These are phyloP conservation scores for Dendrocincla tyrannina DNA, from an alignment of 2,797 vertebrate species.

Conservation along the genomic window DNA sequence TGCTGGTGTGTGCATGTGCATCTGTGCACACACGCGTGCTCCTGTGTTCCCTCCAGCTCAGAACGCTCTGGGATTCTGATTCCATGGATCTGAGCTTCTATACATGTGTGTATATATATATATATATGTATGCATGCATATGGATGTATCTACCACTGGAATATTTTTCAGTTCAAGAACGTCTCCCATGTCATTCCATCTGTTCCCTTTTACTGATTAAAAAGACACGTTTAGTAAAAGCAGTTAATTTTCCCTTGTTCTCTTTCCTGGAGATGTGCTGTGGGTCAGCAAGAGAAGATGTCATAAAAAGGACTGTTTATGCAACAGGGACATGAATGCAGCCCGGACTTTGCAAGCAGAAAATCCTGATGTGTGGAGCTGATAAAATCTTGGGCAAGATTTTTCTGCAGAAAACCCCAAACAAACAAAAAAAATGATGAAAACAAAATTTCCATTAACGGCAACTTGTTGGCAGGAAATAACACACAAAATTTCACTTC, in stretches of 20 bases:
- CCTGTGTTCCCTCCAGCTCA: neutral
- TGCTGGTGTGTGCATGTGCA: neutral
- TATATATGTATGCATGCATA: neutral
- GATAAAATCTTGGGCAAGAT: neutral
- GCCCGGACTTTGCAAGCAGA: neutral
- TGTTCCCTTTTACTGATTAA: slow-evolving; percentile 9
- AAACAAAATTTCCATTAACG: neutral
- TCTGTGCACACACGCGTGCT: neutral
- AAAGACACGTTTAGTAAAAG: neutral
- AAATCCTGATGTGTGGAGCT: neutral
- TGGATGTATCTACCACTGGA: neutral
- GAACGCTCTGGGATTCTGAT: neutral
- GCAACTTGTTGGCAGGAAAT: neutral
- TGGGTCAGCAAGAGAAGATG: neutral
- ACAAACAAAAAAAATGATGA: neutral
- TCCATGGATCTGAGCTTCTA: neutral
- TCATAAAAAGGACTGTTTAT: neutral
- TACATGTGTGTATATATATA: neutral
- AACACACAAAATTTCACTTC: neutral
- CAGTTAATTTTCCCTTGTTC: neutral
- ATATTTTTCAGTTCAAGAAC: slow-evolving; percentile 19
- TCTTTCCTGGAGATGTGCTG: neutral
- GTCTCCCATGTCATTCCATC: neutral
- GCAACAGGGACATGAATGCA: neutral
- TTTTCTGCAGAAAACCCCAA: neutral